Evolutionary conservation across 2,113 vertebrate species (phyloP).

Genomic region (Haemorhous mexicanus): DNA sequence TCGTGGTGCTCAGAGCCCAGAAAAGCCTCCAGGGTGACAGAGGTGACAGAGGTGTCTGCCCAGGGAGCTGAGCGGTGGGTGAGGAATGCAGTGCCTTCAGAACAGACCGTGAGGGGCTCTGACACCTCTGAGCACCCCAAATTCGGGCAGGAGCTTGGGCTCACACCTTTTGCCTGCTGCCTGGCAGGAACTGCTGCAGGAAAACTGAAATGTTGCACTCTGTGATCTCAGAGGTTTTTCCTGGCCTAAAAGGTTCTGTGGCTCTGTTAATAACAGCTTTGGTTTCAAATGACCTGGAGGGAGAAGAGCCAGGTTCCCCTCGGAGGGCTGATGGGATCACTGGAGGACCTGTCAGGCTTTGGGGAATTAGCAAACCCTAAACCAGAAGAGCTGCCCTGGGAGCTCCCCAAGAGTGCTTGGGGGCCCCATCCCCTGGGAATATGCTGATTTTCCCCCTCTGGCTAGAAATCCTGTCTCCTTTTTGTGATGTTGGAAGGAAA

Average conservation of each 20-base stretch:
- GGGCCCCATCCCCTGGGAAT: not conserved
- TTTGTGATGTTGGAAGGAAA: not conserved
- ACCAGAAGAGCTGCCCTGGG: not conserved
- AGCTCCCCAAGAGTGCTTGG: rapidly evolving
- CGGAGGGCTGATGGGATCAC: not conserved
- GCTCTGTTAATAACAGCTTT: not conserved
- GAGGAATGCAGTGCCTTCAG: rapidly evolving
- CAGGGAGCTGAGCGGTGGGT: not conserved
- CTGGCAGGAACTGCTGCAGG: not conserved
- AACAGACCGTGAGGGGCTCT: rapidly evolving
- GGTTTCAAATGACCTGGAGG: not conserved
- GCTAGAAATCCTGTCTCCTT: not conserved
- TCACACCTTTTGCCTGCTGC: not conserved
- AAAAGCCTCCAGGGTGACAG: not conserved
- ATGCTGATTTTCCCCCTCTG: not conserved
- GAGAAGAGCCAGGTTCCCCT: not conserved
- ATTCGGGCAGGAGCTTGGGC: not conserved
- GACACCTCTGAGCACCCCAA: not conserved
- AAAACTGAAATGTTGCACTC: not conserved
- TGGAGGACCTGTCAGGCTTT: not conserved
- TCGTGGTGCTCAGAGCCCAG: not conserved
- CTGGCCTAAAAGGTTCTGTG: not conserved
- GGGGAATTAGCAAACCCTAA: not conserved
- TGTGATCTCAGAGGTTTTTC: not conserved
- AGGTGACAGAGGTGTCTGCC: not conserved